phyloP scores from a whole-genome alignment of 2,888 invertebrate genomes.

The Athalia cordata region DNA sequence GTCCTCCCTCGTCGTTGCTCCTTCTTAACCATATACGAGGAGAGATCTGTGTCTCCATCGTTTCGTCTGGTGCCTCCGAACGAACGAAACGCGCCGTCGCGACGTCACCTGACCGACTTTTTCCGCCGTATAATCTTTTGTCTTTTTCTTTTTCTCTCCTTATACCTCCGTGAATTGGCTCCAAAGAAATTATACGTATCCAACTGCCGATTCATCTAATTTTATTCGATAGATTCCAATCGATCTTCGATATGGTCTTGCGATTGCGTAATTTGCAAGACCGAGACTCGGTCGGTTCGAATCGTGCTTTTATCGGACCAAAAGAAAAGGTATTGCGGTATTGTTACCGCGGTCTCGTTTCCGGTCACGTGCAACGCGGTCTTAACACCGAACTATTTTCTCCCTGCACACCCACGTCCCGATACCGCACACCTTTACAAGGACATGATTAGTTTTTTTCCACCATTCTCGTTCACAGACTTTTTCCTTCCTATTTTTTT shows the following conservation, averaged over 20 bases:
- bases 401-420: no score
- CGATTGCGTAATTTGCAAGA: neutral
- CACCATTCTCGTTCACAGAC: no score
- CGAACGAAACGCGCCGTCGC: neutral
- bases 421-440: no score
- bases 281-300: constrained; percentile 6
- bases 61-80: neutral
- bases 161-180: neutral
- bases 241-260: neutral
- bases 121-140: no score
- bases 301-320: constrained; percentile 1
- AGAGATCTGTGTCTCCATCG: constrained; percentile 2
- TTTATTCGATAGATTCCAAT: neutral
- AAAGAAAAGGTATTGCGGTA: constrained; percentile 25
- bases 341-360: constrained; percentile 38
- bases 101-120: no score
- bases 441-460: no score
- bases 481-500: no score
- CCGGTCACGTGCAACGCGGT: constrained; percentile 23
- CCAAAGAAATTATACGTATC: neutral
- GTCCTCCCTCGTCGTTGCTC: constrained; percentile 49
- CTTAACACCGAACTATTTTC: no score
- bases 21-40: constrained; percentile 20
- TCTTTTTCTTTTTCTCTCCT: neutral
- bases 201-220: neutral